phyloP scores from a whole-genome alignment of 2,888 invertebrate species.

The Sesia apiformis region DNA sequence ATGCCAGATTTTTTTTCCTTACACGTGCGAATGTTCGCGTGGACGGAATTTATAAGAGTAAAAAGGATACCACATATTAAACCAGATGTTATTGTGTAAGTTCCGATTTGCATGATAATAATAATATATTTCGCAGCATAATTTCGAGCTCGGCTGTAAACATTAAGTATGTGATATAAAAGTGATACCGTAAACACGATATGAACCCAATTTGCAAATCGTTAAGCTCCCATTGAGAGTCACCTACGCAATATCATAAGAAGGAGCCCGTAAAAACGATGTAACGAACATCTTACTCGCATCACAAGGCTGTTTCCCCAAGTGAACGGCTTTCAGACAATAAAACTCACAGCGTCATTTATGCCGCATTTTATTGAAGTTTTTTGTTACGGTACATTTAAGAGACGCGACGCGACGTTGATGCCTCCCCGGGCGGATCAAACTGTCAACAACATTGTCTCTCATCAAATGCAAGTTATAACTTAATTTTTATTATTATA shows the following conservation, averaged over 20 bases:
- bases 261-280: constrained; percentile 34
- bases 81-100: not conserved
- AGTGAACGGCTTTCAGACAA: constrained; percentile 51
- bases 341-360: constrained; percentile 50
- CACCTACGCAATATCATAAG: constrained; percentile 2
- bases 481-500: no score
- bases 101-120: no score
- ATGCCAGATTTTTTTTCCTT: constrained; percentile 16
- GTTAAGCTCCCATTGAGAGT: no score
- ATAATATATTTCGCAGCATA: no score
- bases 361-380: constrained; percentile 47
- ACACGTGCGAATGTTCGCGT: constrained; percentile 13
- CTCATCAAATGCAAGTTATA: no score
- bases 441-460: no score
- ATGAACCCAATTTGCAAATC: no score
- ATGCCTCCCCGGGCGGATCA: no score
- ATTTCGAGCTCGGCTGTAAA: no score
- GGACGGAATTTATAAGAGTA: constrained; percentile 21
- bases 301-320: constrained; percentile 31
- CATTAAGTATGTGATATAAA: no score
- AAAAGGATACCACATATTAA: not conserved
- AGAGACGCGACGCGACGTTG: constrained; percentile 33
- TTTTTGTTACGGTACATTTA: constrained; percentile 48
- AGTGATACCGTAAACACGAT: no score
- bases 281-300: constrained; percentile 31